phyloP scores from a whole-genome alignment of 2,797 vertebrate genomes.

The Lateolabrax maculatus region DNA sequence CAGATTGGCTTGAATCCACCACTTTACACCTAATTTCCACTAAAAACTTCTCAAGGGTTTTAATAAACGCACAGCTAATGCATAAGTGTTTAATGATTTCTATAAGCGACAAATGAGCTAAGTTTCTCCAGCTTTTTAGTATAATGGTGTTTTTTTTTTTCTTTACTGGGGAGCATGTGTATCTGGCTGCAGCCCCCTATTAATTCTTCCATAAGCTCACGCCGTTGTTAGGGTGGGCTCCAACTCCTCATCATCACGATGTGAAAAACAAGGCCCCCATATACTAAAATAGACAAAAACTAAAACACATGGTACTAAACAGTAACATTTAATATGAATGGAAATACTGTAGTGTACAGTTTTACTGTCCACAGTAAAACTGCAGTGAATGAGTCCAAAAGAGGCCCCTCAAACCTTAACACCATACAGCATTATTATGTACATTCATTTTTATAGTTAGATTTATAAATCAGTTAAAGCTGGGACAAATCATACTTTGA shows the following conservation, averaged over 20 bases:
- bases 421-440: not conserved
- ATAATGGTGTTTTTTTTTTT: slow-evolving; percentile 29
- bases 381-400: slow-evolving; percentile 17
- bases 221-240: slow-evolving; percentile 46
- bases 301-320: slow-evolving; percentile 63
- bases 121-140: slow-evolving; percentile 34
- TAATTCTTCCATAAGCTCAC: slow-evolving; percentile 80
- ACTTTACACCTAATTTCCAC: slow-evolving; percentile 48
- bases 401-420: slow-evolving; percentile 21
- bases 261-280: slow-evolving; percentile 49
- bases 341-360: slow-evolving; percentile 16
- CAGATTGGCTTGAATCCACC: slow-evolving; percentile 29
- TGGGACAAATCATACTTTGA: not conserved
- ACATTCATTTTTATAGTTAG: not conserved
- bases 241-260: slow-evolving; percentile 48
- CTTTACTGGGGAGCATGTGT: slow-evolving; percentile 34
- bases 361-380: slow-evolving; percentile 25
- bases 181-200: slow-evolving; percentile 48
- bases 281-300: slow-evolving; percentile 49
- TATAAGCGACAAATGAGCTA: slow-evolving; percentile 38
- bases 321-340: slow-evolving; percentile 49
- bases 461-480: slow-evolving; percentile 11
- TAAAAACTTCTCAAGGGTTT: slow-evolving; percentile 3
- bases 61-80: slow-evolving; percentile 27
- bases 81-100: slow-evolving; percentile 37